Conservation (phyloP, 2,113 vertebrate species). For the Sebastes schlegelii region DNA sequence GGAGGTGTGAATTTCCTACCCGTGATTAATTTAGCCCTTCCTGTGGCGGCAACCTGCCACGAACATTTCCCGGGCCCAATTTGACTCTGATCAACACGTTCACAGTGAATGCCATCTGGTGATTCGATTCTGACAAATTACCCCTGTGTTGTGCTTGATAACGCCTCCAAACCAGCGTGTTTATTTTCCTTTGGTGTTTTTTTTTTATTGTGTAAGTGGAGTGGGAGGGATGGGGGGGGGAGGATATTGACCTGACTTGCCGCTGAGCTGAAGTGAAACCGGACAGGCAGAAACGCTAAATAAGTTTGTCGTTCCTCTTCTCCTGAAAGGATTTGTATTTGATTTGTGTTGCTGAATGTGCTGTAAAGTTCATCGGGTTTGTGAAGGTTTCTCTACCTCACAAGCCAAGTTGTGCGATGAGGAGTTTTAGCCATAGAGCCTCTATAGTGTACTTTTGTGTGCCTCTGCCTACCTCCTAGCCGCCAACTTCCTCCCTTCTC, state of each 20-base stretch:
- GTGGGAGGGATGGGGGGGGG: not conserved
- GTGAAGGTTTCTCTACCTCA: conserved; percentile 31
- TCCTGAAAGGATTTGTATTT: conserved; percentile 9
- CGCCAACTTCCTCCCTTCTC: conserved; percentile 34
- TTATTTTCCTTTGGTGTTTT: conserved; percentile 39
- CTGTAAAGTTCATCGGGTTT: conserved; percentile 37
- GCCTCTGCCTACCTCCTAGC: conserved; percentile 31
- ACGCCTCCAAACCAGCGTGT: conserved; percentile 34
- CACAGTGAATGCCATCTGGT: conserved; percentile 53
- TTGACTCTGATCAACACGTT: conserved; percentile 65
- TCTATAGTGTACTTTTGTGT: conserved; percentile 10
- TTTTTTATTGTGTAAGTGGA: conserved; percentile 26
- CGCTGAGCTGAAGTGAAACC: conserved; percentile 27
- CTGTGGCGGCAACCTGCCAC: conserved; percentile 49
- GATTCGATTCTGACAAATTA: conserved; percentile 65
- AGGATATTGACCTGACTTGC: conserved; percentile 43
- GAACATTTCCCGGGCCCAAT: conserved; percentile 52
- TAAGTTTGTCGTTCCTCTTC: conserved; percentile 4
- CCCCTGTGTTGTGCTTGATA: conserved; percentile 40
- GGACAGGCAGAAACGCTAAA: conserved; percentile 17
- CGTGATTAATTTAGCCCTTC: conserved; percentile 67
- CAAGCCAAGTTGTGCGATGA: conserved; percentile 13
- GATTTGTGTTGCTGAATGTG: conserved; percentile 40
- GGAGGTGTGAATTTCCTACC: conserved; percentile 75
- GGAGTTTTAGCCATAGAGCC: conserved; percentile 18